These are phyloP conservation scores for Drosophila novamexicana DNA, from an alignment of 1,140 invertebrate genomes.

Conservation along the genomic window DNA sequence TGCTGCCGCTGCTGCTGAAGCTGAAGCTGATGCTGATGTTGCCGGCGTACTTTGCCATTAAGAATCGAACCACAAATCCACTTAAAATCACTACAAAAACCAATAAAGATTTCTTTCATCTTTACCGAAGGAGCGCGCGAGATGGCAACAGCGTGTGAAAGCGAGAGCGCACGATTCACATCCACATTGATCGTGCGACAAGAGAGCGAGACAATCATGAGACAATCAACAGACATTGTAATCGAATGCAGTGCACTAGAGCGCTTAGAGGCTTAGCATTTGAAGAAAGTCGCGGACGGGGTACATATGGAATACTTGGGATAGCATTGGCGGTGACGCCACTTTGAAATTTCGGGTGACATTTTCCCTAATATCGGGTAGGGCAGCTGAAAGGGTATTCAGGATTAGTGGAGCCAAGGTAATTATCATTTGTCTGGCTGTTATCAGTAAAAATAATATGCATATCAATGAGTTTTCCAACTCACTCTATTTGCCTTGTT, in stretches of 20 bases:
- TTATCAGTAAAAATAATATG: slow-evolving; percentile 54
- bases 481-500: not conserved
- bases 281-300: slow-evolving; percentile 38
- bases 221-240: slow-evolving; percentile 74
- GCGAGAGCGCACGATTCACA: not conserved
- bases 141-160: slow-evolving; percentile 19
- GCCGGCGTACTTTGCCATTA: slow-evolving; percentile 77
- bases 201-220: slow-evolving; percentile 48
- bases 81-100: slow-evolving; percentile 83
- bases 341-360: slow-evolving; percentile 74
- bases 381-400: slow-evolving; percentile 52
- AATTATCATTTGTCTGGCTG: slow-evolving; percentile 78
- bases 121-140: slow-evolving; percentile 59
- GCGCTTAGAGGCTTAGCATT: slow-evolving; percentile 33
- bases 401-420: slow-evolving; percentile 70
- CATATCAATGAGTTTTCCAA: slow-evolving; percentile 5
- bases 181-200: slow-evolving; percentile 25
- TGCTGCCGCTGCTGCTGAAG: slow-evolving; percentile 3
- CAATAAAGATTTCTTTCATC: slow-evolving; percentile 80
- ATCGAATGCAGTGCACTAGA: slow-evolving; percentile 64
- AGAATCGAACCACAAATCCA: slow-evolving; percentile 83
- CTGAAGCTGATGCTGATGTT: slow-evolving; percentile 20
- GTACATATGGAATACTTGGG: slow-evolving; percentile 26
- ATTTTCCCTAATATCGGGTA: slow-evolving; percentile 43
- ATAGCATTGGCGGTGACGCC: slow-evolving; percentile 64